Evolutionary conservation across 2,113 vertebrate genomes (phyloP).

Genomic region (Macquaria australasica): DNA sequence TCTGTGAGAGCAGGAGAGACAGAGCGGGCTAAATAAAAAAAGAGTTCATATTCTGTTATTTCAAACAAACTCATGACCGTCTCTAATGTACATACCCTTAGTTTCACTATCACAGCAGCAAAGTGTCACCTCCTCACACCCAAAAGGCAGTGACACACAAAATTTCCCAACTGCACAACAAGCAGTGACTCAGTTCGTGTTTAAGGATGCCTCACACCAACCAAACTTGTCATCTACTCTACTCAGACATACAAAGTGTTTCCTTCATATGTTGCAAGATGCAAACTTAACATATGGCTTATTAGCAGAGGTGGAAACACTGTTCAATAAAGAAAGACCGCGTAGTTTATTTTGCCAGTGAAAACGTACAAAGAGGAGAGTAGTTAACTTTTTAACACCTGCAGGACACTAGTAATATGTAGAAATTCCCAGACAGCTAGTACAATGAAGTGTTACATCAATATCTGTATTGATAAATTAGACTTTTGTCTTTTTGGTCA

Average conservation of each 20-base stretch:
- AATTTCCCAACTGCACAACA: not conserved
- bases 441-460: not conserved
- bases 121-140: not conserved
- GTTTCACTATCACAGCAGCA: not conserved
- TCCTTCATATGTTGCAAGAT: not conserved
- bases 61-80: not conserved
- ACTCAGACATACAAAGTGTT: not conserved
- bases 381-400: not conserved
- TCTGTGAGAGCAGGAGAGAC: not conserved
- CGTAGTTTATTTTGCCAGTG: no score
- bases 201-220: not conserved
- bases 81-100: not conserved
- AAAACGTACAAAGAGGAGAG: no score
- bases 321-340: no score
- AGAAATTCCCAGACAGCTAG: not conserved
- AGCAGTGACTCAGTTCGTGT: not conserved
- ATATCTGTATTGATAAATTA: not conserved
- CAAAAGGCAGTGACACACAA: conserved; percentile 5
- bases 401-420: not conserved
- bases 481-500: no score
- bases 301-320: conserved; percentile 18
- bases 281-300: not conserved
- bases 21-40: not conserved
- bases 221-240: not conserved
- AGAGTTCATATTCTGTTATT: not conserved